phyloP scores from a whole-genome alignment of 2,797 vertebrate genomes.

The Chaetodon trifasciatus region DNA sequence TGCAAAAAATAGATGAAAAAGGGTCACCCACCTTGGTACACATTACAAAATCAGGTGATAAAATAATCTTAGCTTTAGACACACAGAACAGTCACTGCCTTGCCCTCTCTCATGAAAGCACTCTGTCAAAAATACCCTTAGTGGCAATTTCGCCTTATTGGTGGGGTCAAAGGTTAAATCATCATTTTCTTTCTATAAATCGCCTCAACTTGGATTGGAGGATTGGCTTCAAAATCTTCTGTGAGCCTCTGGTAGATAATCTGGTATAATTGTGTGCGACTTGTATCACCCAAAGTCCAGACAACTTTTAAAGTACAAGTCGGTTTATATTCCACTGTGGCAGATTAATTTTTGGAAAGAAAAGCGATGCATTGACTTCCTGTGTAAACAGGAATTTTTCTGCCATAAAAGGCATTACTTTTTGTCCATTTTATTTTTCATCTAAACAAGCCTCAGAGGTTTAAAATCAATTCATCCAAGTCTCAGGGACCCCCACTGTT shows the following conservation, averaged over 20 bases:
- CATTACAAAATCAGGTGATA: not conserved
- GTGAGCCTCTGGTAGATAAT: not conserved
- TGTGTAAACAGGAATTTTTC: not conserved
- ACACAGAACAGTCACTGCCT: too few species aligned
- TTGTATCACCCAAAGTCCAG: not conserved
- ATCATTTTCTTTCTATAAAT: conserved; percentile 8
- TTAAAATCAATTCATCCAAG: not conserved
- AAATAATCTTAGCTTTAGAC: too few species aligned
- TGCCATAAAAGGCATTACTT: not conserved
- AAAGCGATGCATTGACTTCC: not conserved
- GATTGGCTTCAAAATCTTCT: not conserved
- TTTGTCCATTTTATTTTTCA: not conserved
- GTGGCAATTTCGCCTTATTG: conserved; percentile 3
- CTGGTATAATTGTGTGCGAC: not conserved
- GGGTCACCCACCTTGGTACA: too few species aligned
- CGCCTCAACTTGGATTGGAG: too few species aligned
- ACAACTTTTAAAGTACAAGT: not conserved
- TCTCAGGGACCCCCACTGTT: not conserved
- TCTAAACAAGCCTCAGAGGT: not conserved
- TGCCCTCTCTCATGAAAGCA: too few species aligned
- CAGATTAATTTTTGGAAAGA: not conserved
- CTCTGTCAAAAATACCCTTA: conserved; percentile 2
- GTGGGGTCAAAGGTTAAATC: not conserved
- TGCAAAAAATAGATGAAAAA: not conserved
- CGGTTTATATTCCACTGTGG: not conserved